Evolutionary conservation across 1,140 invertebrate species (phyloP).

Genomic region (Cyclina sinensis): DNA sequence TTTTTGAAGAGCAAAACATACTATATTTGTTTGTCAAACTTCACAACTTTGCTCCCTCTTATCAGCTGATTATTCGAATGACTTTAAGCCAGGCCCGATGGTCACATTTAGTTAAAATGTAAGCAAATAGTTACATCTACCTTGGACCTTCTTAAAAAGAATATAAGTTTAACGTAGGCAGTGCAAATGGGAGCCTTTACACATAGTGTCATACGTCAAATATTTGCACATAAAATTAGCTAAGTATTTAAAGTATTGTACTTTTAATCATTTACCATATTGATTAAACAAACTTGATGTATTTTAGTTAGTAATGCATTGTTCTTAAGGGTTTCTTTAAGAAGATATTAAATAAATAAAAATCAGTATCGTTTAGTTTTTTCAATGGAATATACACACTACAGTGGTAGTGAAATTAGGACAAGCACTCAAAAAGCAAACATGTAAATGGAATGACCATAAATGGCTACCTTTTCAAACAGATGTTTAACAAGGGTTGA

Average conservation of each 20-base stretch:
- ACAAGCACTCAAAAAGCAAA: conserved; percentile 9
- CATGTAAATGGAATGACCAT: background rate
- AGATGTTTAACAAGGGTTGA: conserved; percentile 5
- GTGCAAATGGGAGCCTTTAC: background rate
- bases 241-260: conserved; percentile 14
- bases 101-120: conserved; percentile 36
- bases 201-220: conserved; percentile 39
- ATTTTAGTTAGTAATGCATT: conserved; percentile 41
- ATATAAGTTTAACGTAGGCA: background rate
- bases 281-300: conserved; percentile 57
- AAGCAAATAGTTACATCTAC: conserved; percentile 45
- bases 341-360: conserved; percentile 39
- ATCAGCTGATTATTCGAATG: conserved; percentile 36
- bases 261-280: conserved; percentile 28
- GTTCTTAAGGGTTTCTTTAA: background rate
- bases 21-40: conserved; percentile 61
- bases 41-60: conserved; percentile 54
- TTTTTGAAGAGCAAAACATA: conserved; percentile 66
- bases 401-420: background rate
- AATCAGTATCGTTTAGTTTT: background rate
- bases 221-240: conserved; percentile 52
- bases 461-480: background rate
- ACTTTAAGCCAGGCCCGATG: conserved; percentile 46
- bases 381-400: background rate
- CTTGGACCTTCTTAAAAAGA: background rate